phyloP scores from a whole-genome alignment of 2,888 invertebrate species.

The Acanthosoma haemorrhoidale region DNA sequence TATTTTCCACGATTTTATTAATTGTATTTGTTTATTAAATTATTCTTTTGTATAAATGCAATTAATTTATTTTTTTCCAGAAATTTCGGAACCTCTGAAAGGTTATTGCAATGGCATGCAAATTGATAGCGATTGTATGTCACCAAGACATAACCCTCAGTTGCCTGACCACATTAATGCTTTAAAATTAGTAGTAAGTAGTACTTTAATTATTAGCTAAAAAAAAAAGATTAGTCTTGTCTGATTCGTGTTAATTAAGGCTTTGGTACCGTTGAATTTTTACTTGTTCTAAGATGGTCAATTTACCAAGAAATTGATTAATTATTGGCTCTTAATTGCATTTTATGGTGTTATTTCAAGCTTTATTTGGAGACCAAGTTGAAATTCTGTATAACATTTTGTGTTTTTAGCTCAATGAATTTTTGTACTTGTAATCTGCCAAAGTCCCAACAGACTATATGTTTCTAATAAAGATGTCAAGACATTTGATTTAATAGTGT shows the following conservation, averaged over 20 bases:
- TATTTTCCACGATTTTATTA: too few species aligned
- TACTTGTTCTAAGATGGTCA: background rate
- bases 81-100: constrained; percentile 37
- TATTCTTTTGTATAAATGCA: background rate
- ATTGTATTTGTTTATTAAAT: background rate
- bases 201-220: background rate
- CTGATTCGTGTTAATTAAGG: background rate
- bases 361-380: too few species aligned
- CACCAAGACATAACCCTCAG: constrained; percentile 19
- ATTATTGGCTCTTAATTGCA: too few species aligned
- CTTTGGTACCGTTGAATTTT: too few species aligned
- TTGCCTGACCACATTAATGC: constrained; percentile 37
- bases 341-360: too few species aligned
- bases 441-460: too few species aligned
- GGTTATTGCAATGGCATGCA: constrained; percentile 39
- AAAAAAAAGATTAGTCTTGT: background rate
- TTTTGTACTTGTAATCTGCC: too few species aligned
- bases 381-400: too few species aligned
- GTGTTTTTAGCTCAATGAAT: too few species aligned
- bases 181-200: constrained; percentile 39
- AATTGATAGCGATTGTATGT: constrained; percentile 25
- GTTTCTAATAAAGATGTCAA: too few species aligned
- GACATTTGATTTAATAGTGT: too few species aligned
- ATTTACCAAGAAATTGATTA: background rate
- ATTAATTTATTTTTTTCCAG: constrained; percentile 31